Evolutionary conservation across 2,113 vertebrate genomes (phyloP).

Genomic region (Poicephalus meyeri): DNA sequence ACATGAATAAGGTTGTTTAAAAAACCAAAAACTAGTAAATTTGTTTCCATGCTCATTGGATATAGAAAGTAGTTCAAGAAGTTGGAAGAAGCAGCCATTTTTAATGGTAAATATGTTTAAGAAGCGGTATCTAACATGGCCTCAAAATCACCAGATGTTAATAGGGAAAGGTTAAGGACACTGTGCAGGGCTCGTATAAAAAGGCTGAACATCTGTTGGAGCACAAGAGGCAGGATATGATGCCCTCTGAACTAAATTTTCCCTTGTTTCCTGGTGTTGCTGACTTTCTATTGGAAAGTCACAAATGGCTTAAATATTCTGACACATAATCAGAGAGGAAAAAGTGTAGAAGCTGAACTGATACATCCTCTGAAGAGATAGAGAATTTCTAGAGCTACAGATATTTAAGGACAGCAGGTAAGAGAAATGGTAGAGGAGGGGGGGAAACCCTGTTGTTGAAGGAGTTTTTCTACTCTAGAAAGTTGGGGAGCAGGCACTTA

Average conservation of each 20-base stretch:
- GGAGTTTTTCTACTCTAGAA: background rate
- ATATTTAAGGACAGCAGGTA: background rate
- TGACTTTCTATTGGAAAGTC: background rate
- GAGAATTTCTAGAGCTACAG: background rate
- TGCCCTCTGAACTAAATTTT: background rate
- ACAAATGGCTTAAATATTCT: background rate
- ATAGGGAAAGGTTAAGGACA: background rate
- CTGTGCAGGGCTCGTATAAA: background rate
- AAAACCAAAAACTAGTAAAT: background rate
- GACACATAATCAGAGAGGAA: background rate
- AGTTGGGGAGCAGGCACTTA: background rate
- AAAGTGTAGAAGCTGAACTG: background rate
- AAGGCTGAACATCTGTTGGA: background rate
- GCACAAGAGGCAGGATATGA: background rate
- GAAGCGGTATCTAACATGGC: background rate
- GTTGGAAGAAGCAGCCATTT: background rate
- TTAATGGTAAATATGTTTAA: background rate
- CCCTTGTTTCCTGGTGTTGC: accelerated
- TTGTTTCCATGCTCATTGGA: background rate
- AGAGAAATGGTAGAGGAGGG: accelerated
- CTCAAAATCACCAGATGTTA: background rate
- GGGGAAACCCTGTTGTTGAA: background rate
- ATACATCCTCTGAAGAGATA: background rate
- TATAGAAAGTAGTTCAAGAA: background rate
- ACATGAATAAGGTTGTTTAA: background rate